Percentiles rank a stretch among this genome's conserved stretches.
Conservation (phyloP, 2,113 vertebrate genomes). For the Sander lucioperca region DNA sequence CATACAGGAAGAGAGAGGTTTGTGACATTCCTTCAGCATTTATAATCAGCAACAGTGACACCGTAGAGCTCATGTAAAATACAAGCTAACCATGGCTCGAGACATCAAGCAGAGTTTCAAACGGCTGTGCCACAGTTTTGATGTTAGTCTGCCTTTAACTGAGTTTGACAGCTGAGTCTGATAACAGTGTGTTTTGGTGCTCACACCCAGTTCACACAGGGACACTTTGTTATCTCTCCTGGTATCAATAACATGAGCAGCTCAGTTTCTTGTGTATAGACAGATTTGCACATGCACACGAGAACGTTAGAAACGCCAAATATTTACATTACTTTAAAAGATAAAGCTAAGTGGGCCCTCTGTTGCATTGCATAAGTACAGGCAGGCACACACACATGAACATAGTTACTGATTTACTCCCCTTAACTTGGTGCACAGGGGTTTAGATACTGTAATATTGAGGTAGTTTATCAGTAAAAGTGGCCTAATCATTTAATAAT, state of each 20-base stretch:
- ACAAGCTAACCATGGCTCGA: neutral
- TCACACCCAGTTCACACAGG: slow-evolving; percentile 64
- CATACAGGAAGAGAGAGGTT: neutral
- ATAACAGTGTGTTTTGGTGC: slow-evolving; percentile 48
- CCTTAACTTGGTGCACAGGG: too few species aligned
- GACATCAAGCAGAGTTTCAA: neutral
- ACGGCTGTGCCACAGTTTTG: slow-evolving; percentile 28
- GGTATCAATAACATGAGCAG: slow-evolving; percentile 22
- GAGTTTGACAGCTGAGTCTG: slow-evolving; percentile 58
- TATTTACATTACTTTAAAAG: slow-evolving; percentile 26
- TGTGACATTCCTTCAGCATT: neutral
- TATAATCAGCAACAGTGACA: neutral
- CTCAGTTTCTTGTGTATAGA: slow-evolving; percentile 2
- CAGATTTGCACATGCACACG: slow-evolving; percentile 12
- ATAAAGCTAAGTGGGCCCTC: neutral
- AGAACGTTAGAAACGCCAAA: slow-evolving; percentile 1
- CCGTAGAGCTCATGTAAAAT: slow-evolving; percentile 1
- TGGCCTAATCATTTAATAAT: neutral
- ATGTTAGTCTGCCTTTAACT: slow-evolving; percentile 40
- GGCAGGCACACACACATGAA: neutral
- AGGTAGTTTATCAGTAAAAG: neutral
- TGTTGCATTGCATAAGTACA: slow-evolving; percentile 6
- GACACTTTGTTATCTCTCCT: slow-evolving; percentile 46
- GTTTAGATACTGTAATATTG: neutral
- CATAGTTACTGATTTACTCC: slow-evolving; percentile 16